phyloP scores from a whole-genome alignment of 2,888 invertebrate genomes.

The Yponomeuta sedellus region DNA sequence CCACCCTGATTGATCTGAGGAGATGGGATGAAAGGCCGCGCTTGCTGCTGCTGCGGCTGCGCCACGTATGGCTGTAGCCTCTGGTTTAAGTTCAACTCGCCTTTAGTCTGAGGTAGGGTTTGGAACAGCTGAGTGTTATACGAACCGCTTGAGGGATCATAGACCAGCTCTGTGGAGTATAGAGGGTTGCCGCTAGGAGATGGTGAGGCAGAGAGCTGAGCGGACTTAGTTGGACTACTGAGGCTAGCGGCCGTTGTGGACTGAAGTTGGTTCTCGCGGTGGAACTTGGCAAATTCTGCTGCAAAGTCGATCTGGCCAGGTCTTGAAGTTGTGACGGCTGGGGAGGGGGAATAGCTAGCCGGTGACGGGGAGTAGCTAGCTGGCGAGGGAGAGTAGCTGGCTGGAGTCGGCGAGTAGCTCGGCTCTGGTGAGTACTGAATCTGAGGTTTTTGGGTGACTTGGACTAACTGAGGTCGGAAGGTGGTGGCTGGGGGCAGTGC shows the following conservation, averaged over 20 bases:
- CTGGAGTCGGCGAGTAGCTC: conserved; percentile 60
- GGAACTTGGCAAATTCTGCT: conserved; percentile 85
- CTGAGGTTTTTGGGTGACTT: conserved; percentile 75
- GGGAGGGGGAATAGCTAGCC: conserved; percentile 26
- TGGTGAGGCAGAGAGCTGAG: conserved; percentile 43
- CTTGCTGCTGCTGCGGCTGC: conserved; percentile 72
- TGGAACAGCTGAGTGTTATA: conserved; percentile 88
- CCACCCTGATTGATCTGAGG: conserved; percentile 69
- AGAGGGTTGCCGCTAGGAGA: conserved; percentile 77
- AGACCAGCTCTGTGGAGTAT: conserved; percentile 86
- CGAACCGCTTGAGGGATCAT: conserved; percentile 84
- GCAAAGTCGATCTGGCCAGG: conserved; percentile 79
- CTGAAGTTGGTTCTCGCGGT: conserved; percentile 78
- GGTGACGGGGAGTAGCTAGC: conserved; percentile 40
- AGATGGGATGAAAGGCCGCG: conserved; percentile 73
- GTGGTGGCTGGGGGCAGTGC: conserved; percentile 80
- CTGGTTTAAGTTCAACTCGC: conserved; percentile 83
- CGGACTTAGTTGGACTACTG: conserved; percentile 53
- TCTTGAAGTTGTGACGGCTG: conserved; percentile 45
- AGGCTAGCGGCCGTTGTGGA: conserved; percentile 63
- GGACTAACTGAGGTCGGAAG: conserved; percentile 78
- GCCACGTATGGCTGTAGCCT: conserved; percentile 85
- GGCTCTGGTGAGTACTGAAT: conserved; percentile 73
- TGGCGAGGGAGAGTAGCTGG: conserved; percentile 57
- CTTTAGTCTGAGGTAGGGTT: conserved; percentile 82